These are phyloP conservation scores for Oxytorus armatus DNA, from an alignment of 2,888 invertebrate genomes.

Conservation along the genomic window DNA sequence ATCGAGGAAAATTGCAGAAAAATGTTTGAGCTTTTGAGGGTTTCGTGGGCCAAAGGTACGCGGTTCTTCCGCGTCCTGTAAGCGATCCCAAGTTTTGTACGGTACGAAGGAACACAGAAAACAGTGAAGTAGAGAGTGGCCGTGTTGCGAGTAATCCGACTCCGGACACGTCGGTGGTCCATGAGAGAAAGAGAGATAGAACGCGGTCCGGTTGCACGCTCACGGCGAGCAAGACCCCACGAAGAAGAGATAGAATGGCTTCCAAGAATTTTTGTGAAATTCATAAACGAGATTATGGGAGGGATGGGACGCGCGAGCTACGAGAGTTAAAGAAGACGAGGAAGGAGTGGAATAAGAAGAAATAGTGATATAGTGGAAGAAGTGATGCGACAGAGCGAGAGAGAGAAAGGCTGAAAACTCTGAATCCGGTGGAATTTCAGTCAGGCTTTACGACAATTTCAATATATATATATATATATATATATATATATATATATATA, in stretches of 20 bases:
- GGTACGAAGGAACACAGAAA: constrained; percentile 19
- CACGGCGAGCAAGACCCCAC: constrained; percentile 56
- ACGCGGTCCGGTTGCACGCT: constrained; percentile 57
- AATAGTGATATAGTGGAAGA: constrained; percentile 8
- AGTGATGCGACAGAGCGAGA: background rate
- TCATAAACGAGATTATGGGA: constrained; percentile 65
- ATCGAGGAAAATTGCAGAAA: constrained; percentile 1
- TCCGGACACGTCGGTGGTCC: constrained; percentile 67
- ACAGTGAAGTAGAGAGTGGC: constrained; percentile 48
- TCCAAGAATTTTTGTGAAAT: constrained; percentile 71
- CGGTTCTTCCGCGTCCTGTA: constrained; percentile 56
- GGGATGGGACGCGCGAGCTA: constrained; percentile 22
- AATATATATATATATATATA: constrained; percentile 25
- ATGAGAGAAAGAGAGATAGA: constrained; percentile 22
- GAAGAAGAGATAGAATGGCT: constrained; percentile 62
- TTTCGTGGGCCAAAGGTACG: constrained; percentile 67
- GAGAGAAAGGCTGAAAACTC: constrained; percentile 5
- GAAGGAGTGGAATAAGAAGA: constrained; percentile 47
- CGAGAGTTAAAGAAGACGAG: constrained; percentile 14
- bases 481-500: constrained; percentile 9
- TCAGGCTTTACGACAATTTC: constrained; percentile 15
- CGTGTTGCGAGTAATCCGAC: constrained; percentile 65
- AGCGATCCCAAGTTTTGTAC: constrained; percentile 1
- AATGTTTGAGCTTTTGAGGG: constrained; percentile 69
- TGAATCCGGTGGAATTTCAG: constrained; percentile 14